Conservation (phyloP, 2,797 vertebrate genomes). For the Oryzias dopingdopingensis region DNA sequence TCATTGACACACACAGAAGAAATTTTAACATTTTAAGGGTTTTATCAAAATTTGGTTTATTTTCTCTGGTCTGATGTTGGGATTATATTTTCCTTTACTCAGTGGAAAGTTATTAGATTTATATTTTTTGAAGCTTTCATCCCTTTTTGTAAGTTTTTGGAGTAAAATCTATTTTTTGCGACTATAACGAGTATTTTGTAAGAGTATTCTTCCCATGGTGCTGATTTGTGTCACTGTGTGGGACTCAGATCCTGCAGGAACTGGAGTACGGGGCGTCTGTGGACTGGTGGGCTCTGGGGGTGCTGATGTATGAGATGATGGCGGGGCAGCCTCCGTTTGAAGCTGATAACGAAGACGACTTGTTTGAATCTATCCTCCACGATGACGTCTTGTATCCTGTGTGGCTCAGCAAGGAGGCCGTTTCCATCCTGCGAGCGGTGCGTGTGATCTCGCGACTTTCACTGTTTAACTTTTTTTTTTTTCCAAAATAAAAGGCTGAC, state of each 20-base stretch:
- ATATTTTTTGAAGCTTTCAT: no score
- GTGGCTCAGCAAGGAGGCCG: conserved; percentile 98
- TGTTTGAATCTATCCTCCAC: conserved; percentile 96
- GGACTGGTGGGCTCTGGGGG: conserved; percentile 98
- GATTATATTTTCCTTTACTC: no score
- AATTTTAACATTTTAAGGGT: no score
- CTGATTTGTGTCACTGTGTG: not conserved
- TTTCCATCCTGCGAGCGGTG: conserved; percentile 95
- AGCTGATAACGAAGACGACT: conserved; percentile 95
- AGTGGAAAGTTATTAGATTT: no score
- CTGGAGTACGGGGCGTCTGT: conserved; percentile 94
- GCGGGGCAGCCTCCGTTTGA: conserved; percentile 96
- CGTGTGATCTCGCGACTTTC: conserved; percentile 24
- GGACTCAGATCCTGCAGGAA: conserved; percentile 91
- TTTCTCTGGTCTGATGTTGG: no score
- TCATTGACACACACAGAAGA: no score
- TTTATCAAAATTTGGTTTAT: no score
- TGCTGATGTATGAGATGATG: conserved; percentile 99
- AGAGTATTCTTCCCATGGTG: no score
- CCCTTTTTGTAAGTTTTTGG: no score
- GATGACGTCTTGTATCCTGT: conserved; percentile 97
- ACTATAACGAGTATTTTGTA: no score
- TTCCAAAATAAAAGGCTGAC: no score
- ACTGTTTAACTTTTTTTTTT: not conserved
- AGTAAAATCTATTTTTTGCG: no score